phyloP scores from a whole-genome alignment of 2,113 vertebrate species.

The Tretioscincus oriximinensis region DNA sequence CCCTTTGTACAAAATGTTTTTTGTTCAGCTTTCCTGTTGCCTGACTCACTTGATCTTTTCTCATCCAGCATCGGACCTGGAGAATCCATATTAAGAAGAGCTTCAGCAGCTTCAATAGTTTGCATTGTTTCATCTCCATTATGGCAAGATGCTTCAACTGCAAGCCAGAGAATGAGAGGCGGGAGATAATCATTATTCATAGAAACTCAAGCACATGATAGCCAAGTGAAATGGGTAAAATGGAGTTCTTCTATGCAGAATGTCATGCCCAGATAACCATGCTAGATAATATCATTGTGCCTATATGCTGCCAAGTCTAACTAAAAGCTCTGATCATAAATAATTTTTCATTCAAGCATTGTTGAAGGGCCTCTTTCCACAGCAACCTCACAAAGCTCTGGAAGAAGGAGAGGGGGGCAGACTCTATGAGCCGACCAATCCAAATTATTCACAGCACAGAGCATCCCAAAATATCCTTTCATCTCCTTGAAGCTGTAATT shows the following conservation, averaged over 20 bases:
- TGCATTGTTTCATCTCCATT: conserved; percentile 90
- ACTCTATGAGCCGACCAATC: too few species aligned
- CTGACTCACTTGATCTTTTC: conserved; percentile 84
- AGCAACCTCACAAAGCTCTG: too few species aligned
- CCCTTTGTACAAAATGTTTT: conserved; percentile 21
- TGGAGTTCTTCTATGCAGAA: too few species aligned
- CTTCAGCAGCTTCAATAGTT: conserved; percentile 90
- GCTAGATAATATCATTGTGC: too few species aligned
- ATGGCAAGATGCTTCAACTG: conserved; percentile 89
- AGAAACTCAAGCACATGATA: not conserved
- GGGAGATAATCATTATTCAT: not conserved
- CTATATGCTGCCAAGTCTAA: not conserved
- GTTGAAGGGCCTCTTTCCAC: too few species aligned
- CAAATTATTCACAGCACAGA: too few species aligned
- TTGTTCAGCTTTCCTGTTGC: not conserved
- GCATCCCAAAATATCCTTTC: too few species aligned
- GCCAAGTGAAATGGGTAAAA: not conserved
- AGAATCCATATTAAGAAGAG: conserved; percentile 92
- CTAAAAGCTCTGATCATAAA: not conserved
- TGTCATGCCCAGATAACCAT: too few species aligned
- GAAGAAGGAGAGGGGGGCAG: too few species aligned
- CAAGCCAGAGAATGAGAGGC: conserved; percentile 1
- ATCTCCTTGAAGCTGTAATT: too few species aligned
- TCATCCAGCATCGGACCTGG: conserved; percentile 82
- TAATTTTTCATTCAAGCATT: too few species aligned